These are phyloP conservation scores for Pseudoips prasinana DNA, from an alignment of 2,888 invertebrate species.

Conservation along the genomic window DNA sequence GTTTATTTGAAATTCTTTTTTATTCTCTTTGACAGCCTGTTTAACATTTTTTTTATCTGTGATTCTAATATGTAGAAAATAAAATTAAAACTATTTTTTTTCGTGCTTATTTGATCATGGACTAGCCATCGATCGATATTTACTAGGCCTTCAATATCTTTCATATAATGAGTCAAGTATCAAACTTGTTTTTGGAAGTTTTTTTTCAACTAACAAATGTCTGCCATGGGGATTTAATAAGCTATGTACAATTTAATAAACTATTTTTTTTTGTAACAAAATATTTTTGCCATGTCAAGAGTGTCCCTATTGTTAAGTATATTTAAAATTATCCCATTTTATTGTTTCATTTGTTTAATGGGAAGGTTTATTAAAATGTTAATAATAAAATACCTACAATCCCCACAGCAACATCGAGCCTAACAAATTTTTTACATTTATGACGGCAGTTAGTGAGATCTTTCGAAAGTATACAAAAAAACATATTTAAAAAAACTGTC, in stretches of 20 bases:
- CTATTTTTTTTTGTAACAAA: too few relatives aligned
- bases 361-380: too few relatives aligned
- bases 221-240: constrained; percentile 24
- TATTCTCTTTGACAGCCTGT: not conserved
- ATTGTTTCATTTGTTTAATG: too few relatives aligned
- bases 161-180: constrained; percentile 32
- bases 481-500: constrained; percentile 46
- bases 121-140: constrained; percentile 22
- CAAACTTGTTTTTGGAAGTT: constrained; percentile 35
- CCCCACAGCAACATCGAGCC: constrained; percentile 40
- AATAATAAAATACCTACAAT: constrained; percentile 1
- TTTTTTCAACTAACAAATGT: constrained; percentile 32
- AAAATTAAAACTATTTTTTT: too few relatives aligned
- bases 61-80: too few relatives aligned
- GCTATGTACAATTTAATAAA: too few relatives aligned
- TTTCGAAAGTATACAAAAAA: constrained; percentile 62
- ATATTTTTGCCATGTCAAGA: too few relatives aligned
- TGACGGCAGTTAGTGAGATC: constrained; percentile 71
- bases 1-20: constrained; percentile 10
- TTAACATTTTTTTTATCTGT: too few relatives aligned
- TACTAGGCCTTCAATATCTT: constrained; percentile 31
- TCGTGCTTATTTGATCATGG: constrained; percentile 11
- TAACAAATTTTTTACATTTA: constrained; percentile 40
- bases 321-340: too few relatives aligned
- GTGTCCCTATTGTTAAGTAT: too few relatives aligned